Evolutionary conservation across 2,113 vertebrate species (phyloP), one percentile per base, ranked within the genome.

Genomic region (Colius striatus): DNA sequence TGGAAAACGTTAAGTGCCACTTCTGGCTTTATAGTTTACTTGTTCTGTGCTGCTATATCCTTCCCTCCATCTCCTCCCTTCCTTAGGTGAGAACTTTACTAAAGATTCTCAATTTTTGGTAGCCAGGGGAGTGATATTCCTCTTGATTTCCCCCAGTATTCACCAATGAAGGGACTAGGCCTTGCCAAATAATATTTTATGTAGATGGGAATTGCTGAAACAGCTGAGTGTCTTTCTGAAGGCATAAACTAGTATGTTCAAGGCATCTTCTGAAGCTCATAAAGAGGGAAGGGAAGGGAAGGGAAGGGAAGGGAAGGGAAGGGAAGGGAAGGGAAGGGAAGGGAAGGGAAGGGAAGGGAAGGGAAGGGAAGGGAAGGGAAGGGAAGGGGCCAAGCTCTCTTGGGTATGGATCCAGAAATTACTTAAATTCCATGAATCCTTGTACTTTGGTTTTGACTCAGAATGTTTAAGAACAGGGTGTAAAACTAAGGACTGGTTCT

Each of bases 391-490:
- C n/a, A 60, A 60, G 27, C 70, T 65, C 7, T 22, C n/a, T 70
- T 82, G 61, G 65, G 34, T 54, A 57, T 29, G 17, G 54, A 86
- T 71, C n/a, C 61, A 81, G 48, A 91, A 90, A 83, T 92, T 67
- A 55, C 41, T 80, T 51, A 67, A 67, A 94, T 91, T 86, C 61
- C 72, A 47, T 7, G 6, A 79, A 58, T 53, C 48, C 23, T 61
- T 51, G 16, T 41, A 66, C 62, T 84, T 92, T 15, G 32, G 25
- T 79, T 92, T 74, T 81, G 72, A 94, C 51, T 71, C 51, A n/a
- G 30, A 92, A 84, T 92, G 47, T 93, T 95, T 92, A 95, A 95
- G 65, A 95, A 87, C 55, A 89, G 90, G 58, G 89, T 91, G 87
- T 88, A 87, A 94, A 94, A 30, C 55, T 32, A 57, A 78, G 41